Evolutionary conservation across 2,888 invertebrate genomes (phyloP).

Genomic region (Diachrysia chrysitis): DNA sequence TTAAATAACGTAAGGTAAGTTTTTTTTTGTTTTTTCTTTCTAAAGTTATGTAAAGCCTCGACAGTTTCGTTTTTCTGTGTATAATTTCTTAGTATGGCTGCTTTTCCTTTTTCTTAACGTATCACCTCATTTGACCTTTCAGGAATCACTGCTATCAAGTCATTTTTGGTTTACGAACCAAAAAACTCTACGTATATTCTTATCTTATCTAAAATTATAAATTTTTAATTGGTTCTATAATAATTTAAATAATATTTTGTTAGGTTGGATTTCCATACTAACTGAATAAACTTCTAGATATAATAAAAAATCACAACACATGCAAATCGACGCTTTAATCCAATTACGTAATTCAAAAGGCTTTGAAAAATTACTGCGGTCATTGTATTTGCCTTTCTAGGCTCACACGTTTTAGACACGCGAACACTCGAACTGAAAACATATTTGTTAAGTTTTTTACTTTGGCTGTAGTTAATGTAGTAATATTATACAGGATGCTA

Average conservation of each 20-base stretch:
- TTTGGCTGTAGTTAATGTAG: background rate
- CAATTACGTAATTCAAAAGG: conserved; percentile 56
- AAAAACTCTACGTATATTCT: too few species aligned
- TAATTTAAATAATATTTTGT: background rate
- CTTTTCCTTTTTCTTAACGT: background rate
- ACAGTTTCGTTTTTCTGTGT: background rate
- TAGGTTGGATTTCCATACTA: background rate
- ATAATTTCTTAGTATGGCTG: background rate
- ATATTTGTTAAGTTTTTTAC: conserved; percentile 8
- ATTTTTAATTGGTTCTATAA: too few species aligned
- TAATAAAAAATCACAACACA: conserved; percentile 49
- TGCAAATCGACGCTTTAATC: conserved; percentile 51
- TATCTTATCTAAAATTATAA: too few species aligned
- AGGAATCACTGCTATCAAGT: background rate
- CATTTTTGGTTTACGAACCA: background rate
- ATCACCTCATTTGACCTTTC: background rate
- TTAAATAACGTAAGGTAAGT: too few species aligned
- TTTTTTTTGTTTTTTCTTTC: too few species aligned
- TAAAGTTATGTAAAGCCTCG: too few species aligned
- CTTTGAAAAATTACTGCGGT: conserved; percentile 55
- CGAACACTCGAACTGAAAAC: conserved; percentile 27
- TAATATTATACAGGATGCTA: too few species aligned
- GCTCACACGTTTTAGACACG: conserved; percentile 36
- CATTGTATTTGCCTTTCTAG: conserved; percentile 37
- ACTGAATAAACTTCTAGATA: conserved; percentile 14